Base-by-base conservation (phyloP, 1,140 invertebrate species). In the Zeugodacus cucurbitae region DNA sequence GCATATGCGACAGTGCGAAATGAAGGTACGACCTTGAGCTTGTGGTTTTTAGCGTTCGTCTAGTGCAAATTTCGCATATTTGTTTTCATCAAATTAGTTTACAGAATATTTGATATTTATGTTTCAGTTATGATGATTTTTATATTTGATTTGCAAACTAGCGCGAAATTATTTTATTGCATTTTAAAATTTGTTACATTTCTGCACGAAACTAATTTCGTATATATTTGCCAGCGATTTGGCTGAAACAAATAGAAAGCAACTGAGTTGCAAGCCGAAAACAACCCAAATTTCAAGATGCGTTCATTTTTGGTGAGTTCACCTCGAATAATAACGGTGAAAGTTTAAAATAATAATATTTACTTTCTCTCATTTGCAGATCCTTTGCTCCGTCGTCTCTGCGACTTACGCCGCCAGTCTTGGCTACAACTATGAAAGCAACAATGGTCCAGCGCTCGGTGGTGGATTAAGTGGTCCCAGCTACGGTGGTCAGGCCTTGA, bases 351-450 rank as follows among this genome's bases (percentile, higher is more conserved):
- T 3, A 11, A 22, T 59, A 62, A 64, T 17, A 44, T 26, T 20
- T 29, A 44, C 1, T 41, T 67, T 57, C 11, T 70, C 8, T 86
- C 26, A 34, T 29, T 54, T 87, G 1, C 26, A 93, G 92, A 89
- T 92, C 88, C 87, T 93, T 88, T 82, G 74, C n/a, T 92, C 82
- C 26, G 67, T 91, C 26, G 86, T 92, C 86, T 90, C 91, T 88
- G 92, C 90, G 41, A 89, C 91, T 88, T 91, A 90, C 88, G 92
- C 91, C 89, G 91, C 90, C 34, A 92, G 91, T 57, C 89, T 92
- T 32, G 92, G 92, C 87, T 93, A 93, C 89, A 91, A 93, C 89
- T 93, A 93, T 86, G 82, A 86, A 26, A 70, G 62, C 48, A 90
- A 92, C 88, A 90, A 90, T 37, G 90, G 89, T 14, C 90, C 78